Evolutionary conservation across 2,888 invertebrate species (phyloP).

Genomic region (Drosophila infuscata): DNA sequence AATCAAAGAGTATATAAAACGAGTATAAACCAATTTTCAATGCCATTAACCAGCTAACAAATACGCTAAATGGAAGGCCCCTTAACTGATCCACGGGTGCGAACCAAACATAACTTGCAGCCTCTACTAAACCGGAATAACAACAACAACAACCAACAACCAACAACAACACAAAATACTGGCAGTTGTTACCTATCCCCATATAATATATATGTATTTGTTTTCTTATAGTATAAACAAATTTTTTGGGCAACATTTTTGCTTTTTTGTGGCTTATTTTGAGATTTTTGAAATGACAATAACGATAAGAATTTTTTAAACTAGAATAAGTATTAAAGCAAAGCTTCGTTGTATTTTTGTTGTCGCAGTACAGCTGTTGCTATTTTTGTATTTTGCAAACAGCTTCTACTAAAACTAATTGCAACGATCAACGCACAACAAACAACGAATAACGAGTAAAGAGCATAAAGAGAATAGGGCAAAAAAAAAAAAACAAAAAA

Average conservation of each 20-base stretch:
- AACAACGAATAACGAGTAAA: slow-evolving; percentile 33
- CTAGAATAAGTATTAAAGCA: slow-evolving; percentile 41
- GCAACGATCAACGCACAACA: slow-evolving; percentile 37
- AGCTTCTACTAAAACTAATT: slow-evolving; percentile 55
- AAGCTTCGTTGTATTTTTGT: slow-evolving; percentile 35
- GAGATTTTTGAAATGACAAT: slow-evolving; percentile 19
- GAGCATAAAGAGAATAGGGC: slow-evolving; percentile 13
- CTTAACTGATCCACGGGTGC: neutral
- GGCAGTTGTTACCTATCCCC: slow-evolving; percentile 32
- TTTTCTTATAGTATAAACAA: neutral
- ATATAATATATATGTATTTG: slow-evolving; percentile 1
- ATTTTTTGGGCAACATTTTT: slow-evolving; percentile 50
- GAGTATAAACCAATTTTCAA: slow-evolving; percentile 18
- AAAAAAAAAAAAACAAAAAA: too few species aligned
- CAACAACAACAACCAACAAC: slow-evolving; percentile 11
- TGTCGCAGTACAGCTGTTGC: slow-evolving; percentile 46
- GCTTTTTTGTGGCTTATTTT: slow-evolving; percentile 72
- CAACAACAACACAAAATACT: slow-evolving; percentile 6
- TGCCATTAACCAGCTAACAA: slow-evolving; percentile 39
- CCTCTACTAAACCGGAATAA: slow-evolving; percentile 48
- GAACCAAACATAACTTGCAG: slow-evolving; percentile 45
- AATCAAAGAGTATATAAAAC: slow-evolving; percentile 41
- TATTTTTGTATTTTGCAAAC: slow-evolving; percentile 54
- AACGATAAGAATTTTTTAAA: slow-evolving; percentile 24
- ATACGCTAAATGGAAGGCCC: slow-evolving; percentile 16